Evolutionary conservation across 1,140 invertebrate species (phyloP), one percentile per base, ranked within the genome.

Genomic region (Drosophila persimilis): DNA sequence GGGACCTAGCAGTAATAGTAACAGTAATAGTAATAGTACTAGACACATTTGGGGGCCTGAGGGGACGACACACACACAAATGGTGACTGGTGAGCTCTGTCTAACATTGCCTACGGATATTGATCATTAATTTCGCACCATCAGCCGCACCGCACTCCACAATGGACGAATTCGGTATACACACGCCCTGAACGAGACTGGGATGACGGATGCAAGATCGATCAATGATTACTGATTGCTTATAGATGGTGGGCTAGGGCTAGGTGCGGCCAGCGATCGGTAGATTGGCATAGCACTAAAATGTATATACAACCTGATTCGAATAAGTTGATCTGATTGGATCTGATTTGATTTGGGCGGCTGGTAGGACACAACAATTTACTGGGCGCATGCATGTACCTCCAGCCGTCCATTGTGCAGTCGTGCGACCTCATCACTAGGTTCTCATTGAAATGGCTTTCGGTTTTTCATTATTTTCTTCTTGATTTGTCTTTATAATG

Each of bases 401-500:
- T 80, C 74, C 20, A 50, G 43, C 53, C 62, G 70, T 90, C 83
- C 77, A 90, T 89, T 89, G 89, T 85, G 80, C 66, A 74, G 83
- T 76, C 60, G 74, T 73, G 73, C 70, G 71, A 66, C 83, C 39
- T 65, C 70, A 73, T 60, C 60, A 90, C 89, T 90, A 90, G 89
- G 81, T 79, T 86, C 66, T 70, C 52, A 70, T 70, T 56, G 64
- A 69, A 70, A 70, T 89, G 75, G 72, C 47, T 70, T 80, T 71
- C 24, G 22, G 63, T 41, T 53, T 71, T 64, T 29, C 41, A 41
- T 55, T 24, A 45, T 15, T 57, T 43, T 54, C 39, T 48, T 50
- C 44, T 67, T 54, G 55, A 48, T 78, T 88, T 90, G 89, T 88
- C 89, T 89, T 77, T 90, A 90, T 89, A 65, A 88, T 88, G 89